Base-by-base conservation (phyloP, 2,888 invertebrate genomes). In the Drosophila nigricruria region DNA sequence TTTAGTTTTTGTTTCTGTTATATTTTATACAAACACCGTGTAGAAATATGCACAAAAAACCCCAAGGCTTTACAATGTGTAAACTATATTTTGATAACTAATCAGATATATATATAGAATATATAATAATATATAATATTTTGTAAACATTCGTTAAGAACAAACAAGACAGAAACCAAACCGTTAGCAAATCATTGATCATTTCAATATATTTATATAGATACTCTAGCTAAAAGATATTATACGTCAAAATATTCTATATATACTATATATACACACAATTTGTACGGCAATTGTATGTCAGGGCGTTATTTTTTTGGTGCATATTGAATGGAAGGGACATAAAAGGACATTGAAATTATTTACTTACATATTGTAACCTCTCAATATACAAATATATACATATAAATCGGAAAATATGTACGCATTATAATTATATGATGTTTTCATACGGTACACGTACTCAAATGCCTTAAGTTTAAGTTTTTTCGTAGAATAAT, bases 41-140 rank as follows among this genome's bases (percentile, higher is more conserved):
- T 86, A 89, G 78, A 89, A 86, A 88, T 45, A 54, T 78, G 89
- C 89, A 86, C 86, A 89, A 85, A 81, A 81, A 79, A 70, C 20
- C 69, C 66, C 73, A 79, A 81, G 72, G 80, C 80, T 80, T 80
- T 82, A 82, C 67, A 70, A 69, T 68, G 52, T 76, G 60, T 77
- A 76, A 66, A 66, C 61, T 62, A 76, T 71, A 63, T 72, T 79
- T 77, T 70, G 42, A 70, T 79, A 71, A 57, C 20, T 62, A 52
- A 59, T 42, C 23, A 64, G 50, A 61, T 27, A 64, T 36, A 59
- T 27, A 27, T n/a, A 25, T 45, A 45, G 54, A 54, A 20, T 20
- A 42, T 57, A 53, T 32, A 65, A 67, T 62, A 54, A 58, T 30
- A 60, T 53, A 38, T 27, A 53, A 79, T 79, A 72, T 76, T 77